These are phyloP conservation scores for Portevinia maculata DNA, from an alignment of 2,888 invertebrate species.

Conservation along the genomic window DNA sequence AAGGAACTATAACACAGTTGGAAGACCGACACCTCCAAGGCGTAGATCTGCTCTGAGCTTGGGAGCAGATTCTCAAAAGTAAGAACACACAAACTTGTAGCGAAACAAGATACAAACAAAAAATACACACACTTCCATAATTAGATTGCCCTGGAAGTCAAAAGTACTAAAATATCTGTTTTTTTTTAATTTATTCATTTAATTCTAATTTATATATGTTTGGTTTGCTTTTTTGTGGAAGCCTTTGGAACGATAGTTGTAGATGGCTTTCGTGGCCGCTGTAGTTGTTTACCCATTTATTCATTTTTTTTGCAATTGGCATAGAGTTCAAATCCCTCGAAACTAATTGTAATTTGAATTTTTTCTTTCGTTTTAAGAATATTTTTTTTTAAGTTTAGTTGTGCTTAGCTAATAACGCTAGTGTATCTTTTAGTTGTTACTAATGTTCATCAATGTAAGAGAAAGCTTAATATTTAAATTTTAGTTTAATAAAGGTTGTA, in stretches of 20 bases:
- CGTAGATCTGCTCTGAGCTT: constrained; percentile 85
- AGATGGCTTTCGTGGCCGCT: constrained; percentile 52
- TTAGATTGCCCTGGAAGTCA: constrained; percentile 55
- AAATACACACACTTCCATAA: constrained; percentile 52
- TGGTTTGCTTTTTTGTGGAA: constrained; percentile 70
- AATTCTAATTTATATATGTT: constrained; percentile 47
- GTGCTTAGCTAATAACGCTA: constrained; percentile 68
- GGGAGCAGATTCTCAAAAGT: constrained; percentile 80
- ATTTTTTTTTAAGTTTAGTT: constrained; percentile 48
- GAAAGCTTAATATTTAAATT: constrained; percentile 40
- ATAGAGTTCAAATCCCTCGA: constrained; percentile 28
- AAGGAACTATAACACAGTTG: constrained; percentile 84
- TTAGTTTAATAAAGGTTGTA: constrained; percentile 69
- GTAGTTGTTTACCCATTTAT: constrained; percentile 48
- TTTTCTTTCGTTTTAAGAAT: constrained; percentile 39
- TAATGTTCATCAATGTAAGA: constrained; percentile 63
- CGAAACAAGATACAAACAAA: constrained; percentile 44
- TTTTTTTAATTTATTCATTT: constrained; percentile 40
- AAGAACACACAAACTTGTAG: constrained; percentile 74
- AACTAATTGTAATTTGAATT: constrained; percentile 46
- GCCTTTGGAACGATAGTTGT: constrained; percentile 29
- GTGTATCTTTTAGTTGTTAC: constrained; percentile 67
- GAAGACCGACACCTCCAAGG: constrained; percentile 84
- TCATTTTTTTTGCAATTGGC: constrained; percentile 36
- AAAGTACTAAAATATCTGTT: constrained; percentile 38